Conservation (phyloP, 2,797 vertebrate genomes). For the Odontamblyopus rebecca region DNA sequence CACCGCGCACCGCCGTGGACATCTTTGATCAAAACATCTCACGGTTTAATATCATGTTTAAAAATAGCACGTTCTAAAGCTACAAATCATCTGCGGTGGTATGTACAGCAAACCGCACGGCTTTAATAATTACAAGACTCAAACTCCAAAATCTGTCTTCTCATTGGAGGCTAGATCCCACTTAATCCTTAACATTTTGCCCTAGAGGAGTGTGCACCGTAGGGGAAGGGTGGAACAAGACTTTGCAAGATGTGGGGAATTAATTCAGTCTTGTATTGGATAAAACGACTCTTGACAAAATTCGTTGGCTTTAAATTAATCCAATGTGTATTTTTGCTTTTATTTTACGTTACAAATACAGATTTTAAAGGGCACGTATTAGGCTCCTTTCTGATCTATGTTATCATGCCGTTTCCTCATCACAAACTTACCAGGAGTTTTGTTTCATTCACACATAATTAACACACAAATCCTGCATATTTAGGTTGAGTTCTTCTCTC, state of each 20-base stretch:
- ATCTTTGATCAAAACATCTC: slow-evolving; percentile 33
- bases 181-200: slow-evolving; percentile 56
- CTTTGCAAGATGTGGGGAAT: slow-evolving; percentile 15
- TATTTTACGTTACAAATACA: background rate
- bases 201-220: slow-evolving; percentile 7
- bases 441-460: too few relatives aligned
- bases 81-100: slow-evolving; percentile 5
- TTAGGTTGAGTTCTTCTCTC: too few relatives aligned
- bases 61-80: slow-evolving; percentile 2
- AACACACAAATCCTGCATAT: too few relatives aligned
- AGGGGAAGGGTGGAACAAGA: slow-evolving; percentile 3
- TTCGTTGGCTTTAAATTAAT: background rate
- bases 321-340: background rate
- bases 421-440: too few relatives aligned
- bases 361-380: too few relatives aligned
- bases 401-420: too few relatives aligned
- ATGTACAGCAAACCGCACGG: slow-evolving; percentile 2
- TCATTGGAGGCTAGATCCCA: slow-evolving; percentile 39
- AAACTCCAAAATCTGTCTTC: slow-evolving; percentile 8
- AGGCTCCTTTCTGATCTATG: too few relatives aligned
- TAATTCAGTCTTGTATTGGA: slow-evolving; percentile 17
- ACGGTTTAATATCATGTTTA: slow-evolving; percentile 15
- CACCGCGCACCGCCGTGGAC: slow-evolving; percentile 19
- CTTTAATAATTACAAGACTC: slow-evolving; percentile 21
- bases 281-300: background rate